phyloP scores from a whole-genome alignment of 2,797 vertebrate genomes.

The Brachyalestes nurse region DNA sequence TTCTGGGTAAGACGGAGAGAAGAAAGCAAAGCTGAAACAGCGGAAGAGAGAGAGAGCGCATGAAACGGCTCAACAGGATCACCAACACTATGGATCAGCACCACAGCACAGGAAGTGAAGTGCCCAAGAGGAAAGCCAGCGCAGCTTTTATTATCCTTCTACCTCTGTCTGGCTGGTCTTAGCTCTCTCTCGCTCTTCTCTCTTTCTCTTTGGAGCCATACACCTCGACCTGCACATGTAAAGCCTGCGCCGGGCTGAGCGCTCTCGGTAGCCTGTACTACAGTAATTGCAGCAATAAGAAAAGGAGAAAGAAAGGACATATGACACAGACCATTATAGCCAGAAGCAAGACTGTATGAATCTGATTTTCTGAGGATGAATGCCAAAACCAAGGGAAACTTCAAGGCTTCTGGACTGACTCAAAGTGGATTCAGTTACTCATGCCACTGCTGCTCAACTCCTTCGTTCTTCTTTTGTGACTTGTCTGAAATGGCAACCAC shows the following conservation, averaged over 20 bases:
- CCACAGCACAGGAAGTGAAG: constrained; percentile 28
- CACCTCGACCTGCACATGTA: not conserved
- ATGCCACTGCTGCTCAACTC: constrained; percentile 17
- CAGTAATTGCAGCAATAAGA: constrained; percentile 22
- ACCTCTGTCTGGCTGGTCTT: constrained; percentile 24
- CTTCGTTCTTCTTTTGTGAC: constrained; percentile 23
- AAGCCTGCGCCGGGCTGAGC: constrained; percentile 22
- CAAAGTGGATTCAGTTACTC: constrained; percentile 31
- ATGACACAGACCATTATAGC: constrained; percentile 12
- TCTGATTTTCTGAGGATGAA: constrained; percentile 40
- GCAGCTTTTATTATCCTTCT: constrained; percentile 3
- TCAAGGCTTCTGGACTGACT: constrained; percentile 34
- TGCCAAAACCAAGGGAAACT: constrained; percentile 11
- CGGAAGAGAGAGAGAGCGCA: constrained; percentile 20
- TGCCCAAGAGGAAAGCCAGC: constrained; percentile 10
- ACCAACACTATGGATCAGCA: constrained; percentile 8
- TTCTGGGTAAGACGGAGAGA: not conserved
- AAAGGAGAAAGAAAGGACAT: constrained; percentile 32
- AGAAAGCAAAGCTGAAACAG: constrained; percentile 41
- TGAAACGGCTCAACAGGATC: constrained; percentile 46
- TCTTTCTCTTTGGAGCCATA: not conserved
- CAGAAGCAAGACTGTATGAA: not conserved
- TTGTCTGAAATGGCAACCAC: constrained; percentile 54
- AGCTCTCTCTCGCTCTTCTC: constrained; percentile 1
- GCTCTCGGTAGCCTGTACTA: constrained; percentile 14